phyloP scores from a whole-genome alignment of 2,113 vertebrate genomes.

The Marcusenius ussheri region DNA sequence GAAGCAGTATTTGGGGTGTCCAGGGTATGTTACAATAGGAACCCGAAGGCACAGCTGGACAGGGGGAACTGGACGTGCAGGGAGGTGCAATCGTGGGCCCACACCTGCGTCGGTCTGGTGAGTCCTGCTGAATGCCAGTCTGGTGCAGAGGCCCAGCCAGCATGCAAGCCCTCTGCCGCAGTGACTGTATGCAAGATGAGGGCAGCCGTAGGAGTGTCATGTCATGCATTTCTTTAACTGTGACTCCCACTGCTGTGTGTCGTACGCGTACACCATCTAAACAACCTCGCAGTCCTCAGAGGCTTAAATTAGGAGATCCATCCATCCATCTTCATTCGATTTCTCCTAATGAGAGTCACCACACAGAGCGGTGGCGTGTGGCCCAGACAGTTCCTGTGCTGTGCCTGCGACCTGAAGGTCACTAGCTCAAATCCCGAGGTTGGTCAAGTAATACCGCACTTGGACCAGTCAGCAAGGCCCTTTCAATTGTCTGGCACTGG shows the following conservation, averaged over 20 bases:
- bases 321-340: background rate
- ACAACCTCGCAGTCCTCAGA: background rate
- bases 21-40: background rate
- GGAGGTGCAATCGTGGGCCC: background rate
- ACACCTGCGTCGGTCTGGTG: background rate
- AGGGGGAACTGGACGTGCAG: background rate
- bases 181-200: slow-evolving; percentile 25
- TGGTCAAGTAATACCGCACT: background rate
- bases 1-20: background rate
- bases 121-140: background rate
- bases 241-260: background rate
- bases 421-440: background rate
- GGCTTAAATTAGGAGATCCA: background rate
- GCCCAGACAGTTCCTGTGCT: background rate
- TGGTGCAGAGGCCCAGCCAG: slow-evolving; percentile 9
- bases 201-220: background rate
- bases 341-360: background rate
- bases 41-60: background rate
- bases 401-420: background rate
- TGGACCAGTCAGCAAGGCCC: background rate
- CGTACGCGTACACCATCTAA: background rate
- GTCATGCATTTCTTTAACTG: background rate
- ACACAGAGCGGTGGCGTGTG: background rate
- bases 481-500: background rate
- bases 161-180: background rate